phyloP scores from a whole-genome alignment of 2,113 vertebrate genomes.

The Poeciliopsis prolifica region DNA sequence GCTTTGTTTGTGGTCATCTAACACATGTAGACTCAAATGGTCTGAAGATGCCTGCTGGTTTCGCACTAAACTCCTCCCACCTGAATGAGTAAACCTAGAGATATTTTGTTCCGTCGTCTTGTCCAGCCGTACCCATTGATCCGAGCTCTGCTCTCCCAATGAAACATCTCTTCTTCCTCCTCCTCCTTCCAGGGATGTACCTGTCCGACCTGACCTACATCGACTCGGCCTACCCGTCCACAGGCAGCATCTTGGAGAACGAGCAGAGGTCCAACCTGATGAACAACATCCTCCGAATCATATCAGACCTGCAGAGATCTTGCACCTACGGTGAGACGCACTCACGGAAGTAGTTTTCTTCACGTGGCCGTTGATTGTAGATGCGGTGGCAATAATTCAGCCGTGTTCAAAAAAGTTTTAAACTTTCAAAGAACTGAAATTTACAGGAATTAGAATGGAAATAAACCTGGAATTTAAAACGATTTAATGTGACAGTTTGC shows the following conservation, averaged over 20 bases:
- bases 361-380: background rate
- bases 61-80: slow-evolving; percentile 31
- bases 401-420: background rate
- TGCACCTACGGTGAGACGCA: slow-evolving; percentile 90
- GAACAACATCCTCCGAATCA: slow-evolving; percentile 98
- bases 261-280: slow-evolving; percentile 97
- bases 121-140: slow-evolving; percentile 13
- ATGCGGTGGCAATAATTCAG: background rate
- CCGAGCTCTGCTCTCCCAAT: background rate
- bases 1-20: background rate
- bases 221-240: slow-evolving; percentile 97
- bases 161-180: slow-evolving; percentile 2
- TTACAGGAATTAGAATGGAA: too few relatives aligned
- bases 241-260: slow-evolving; percentile 97
- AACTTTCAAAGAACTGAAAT: too few relatives aligned
- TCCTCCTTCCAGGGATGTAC: slow-evolving; percentile 90
- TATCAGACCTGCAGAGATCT: slow-evolving; percentile 96
- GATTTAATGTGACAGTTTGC: too few relatives aligned
- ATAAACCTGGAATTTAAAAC: too few relatives aligned
- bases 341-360: background rate
- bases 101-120: slow-evolving; percentile 18
- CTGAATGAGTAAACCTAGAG: slow-evolving; percentile 15
- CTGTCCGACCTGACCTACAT: slow-evolving; percentile 97
- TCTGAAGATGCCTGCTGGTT: slow-evolving; percentile 7
- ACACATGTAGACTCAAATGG: slow-evolving; percentile 12